These are phyloP conservation scores for Bufotes viridis DNA, from an alignment of 2,797 vertebrate genomes.

Conservation along the genomic window DNA sequence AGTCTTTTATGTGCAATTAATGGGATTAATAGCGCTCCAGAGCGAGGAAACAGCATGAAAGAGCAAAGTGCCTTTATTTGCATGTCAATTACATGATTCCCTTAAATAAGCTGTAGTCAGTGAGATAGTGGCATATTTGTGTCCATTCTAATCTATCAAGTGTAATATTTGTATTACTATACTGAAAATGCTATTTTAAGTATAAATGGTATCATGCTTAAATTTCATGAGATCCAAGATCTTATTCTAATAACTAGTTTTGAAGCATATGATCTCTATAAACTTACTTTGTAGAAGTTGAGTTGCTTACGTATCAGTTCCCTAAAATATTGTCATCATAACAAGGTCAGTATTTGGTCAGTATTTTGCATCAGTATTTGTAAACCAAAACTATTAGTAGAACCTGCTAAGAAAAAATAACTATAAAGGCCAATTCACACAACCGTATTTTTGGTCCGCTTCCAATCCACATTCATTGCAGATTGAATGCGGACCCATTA, in stretches of 20 bases:
- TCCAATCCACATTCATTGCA: too few species aligned
- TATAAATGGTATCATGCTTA: background rate
- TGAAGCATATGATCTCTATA: background rate
- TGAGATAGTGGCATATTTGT: background rate
- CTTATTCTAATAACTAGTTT: background rate
- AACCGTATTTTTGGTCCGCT: too few species aligned
- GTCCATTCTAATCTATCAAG: conserved; percentile 26
- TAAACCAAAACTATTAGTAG: too few species aligned
- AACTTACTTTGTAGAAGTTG: background rate
- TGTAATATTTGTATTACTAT: conserved; percentile 29
- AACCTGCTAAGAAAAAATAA: too few species aligned
- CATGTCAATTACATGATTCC: conserved; percentile 50
- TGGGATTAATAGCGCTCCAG: conserved; percentile 75
- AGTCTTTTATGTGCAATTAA: conserved; percentile 77
- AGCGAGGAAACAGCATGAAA: conserved; percentile 64
- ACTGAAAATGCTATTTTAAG: background rate
- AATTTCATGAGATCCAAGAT: background rate
- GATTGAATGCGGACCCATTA: too few species aligned
- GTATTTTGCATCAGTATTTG: too few species aligned
- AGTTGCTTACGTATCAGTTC: background rate
- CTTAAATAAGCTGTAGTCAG: conserved; percentile 29
- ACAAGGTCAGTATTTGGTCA: too few species aligned
- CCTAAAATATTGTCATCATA: background rate
- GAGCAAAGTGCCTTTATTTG: conserved; percentile 62
- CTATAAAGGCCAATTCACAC: too few species aligned